Evolutionary conservation across 2,888 invertebrate species (phyloP).

Genomic region (Sussaba pulchella): DNA sequence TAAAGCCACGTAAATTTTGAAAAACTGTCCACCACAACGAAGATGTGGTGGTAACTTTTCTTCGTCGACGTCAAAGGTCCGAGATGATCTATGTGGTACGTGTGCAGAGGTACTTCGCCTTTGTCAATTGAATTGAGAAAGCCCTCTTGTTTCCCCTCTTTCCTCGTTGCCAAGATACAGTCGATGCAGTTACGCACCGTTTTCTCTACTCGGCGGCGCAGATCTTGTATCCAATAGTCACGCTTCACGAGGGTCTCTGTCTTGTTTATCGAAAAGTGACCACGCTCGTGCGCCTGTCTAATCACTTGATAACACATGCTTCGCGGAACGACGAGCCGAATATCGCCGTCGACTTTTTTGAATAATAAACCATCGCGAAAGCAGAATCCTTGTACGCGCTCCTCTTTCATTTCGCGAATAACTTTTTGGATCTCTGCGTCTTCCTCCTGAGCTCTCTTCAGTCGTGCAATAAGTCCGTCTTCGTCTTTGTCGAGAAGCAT

Average conservation of each 20-base stretch:
- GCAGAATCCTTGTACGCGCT: conserved; percentile 15
- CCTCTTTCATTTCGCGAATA: not conserved
- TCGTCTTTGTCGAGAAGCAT: conserved; percentile 30
- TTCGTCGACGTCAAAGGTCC: conserved; percentile 76
- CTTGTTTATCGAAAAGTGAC: conserved; percentile 44
- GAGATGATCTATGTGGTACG: conserved; percentile 79
- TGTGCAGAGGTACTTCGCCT: conserved; percentile 73
- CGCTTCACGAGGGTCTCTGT: conserved; percentile 51
- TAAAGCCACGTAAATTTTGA: conserved; percentile 75
- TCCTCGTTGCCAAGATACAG: conserved; percentile 61
- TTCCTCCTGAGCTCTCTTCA: conserved; percentile 33
- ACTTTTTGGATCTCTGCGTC: conserved; percentile 5
- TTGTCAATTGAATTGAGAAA: conserved; percentile 77
- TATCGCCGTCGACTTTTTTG: conserved; percentile 13
- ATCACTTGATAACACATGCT: conserved; percentile 32
- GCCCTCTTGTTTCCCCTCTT: conserved; percentile 78
- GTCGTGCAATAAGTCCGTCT: conserved; percentile 8
- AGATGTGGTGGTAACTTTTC: conserved; percentile 66
- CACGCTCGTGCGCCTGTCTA: conserved; percentile 30
- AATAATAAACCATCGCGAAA: conserved; percentile 51
- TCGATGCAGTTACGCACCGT: conserved; percentile 58
- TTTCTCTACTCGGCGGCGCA: conserved; percentile 56
- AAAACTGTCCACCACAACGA: conserved; percentile 60
- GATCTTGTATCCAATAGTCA: conserved; percentile 72
- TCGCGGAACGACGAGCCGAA: conserved; percentile 38